Conservation (phyloP, 1,140 invertebrate species). For the Drosophila equinoxialis region DNA sequence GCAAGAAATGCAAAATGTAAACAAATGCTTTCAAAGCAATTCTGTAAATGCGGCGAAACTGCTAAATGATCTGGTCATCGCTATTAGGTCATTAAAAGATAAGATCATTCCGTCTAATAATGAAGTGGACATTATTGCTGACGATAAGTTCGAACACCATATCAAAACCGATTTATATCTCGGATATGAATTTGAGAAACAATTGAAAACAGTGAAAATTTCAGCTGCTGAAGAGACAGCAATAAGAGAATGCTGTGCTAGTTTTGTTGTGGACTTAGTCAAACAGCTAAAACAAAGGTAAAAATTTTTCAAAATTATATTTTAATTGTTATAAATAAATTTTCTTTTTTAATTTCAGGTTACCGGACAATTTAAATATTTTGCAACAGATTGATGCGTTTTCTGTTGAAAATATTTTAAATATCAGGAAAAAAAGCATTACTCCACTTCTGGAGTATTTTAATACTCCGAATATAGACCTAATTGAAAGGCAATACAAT, state of each 20-base stretch:
- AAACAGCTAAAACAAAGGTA: conserved; percentile 15
- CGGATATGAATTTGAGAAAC: conserved; percentile 6
- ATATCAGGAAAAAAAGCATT: conserved; percentile 5
- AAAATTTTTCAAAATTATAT: conserved; percentile 6
- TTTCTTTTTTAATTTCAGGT: conserved; percentile 6
- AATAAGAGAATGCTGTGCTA: conserved; percentile 14
- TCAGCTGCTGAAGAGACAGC: conserved; percentile 1
- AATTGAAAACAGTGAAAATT: conserved; percentile 3
- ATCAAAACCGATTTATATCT: conserved; percentile 9
- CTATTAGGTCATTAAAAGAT: too few relatives aligned
- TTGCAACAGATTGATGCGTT: conserved; percentile 7
- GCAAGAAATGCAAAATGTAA: conserved; percentile 13
- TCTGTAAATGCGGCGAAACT: conserved; percentile 3
- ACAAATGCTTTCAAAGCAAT: conserved; percentile 16
- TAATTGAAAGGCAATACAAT: conserved; percentile 4
- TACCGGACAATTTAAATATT: conserved; percentile 9
- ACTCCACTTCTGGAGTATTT: conserved; percentile 1
- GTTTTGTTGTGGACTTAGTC: conserved; percentile 14
- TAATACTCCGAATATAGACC: neutral
- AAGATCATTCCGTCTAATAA: too few relatives aligned
- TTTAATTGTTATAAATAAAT: conserved; percentile 8
- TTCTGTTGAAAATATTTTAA: conserved; percentile 11
- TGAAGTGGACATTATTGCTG: conserved; percentile 16
- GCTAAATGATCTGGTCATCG: neutral
- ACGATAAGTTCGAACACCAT: conserved; percentile 4